Base-by-base conservation (phyloP, 2,113 vertebrate genomes). In the Hippocampus barbouri region DNA sequence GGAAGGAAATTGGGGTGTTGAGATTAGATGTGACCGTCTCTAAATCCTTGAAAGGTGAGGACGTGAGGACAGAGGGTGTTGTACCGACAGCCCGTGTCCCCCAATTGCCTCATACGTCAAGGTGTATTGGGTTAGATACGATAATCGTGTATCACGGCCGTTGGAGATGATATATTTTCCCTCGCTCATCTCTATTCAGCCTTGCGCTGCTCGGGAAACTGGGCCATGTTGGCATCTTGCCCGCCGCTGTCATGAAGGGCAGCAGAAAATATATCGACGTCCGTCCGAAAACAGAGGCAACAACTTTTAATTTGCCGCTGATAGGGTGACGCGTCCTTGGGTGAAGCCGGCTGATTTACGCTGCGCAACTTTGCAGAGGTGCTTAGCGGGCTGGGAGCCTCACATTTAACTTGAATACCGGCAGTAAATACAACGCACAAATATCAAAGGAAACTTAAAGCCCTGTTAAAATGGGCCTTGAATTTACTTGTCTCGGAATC, bases 241-340 rank as follows among this genome's bases (percentile, higher is more conserved):
- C 64, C 23, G 64, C n/a, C 9, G 23, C 64, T 47, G 43, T 66
- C 64, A 66, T 6, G 6, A 65, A 65, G n/a, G 6, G 38, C 62
- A 7, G 41, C 25, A 7, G 43, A 12, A 40, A 66, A 66, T 47
- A 66, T 66, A 66, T 27, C 8, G 64, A 49, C 12, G 43, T 66
- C 41, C n/a, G 63, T 66, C 41, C 41, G 34, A 66, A 45, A 25
- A 47, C 43, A 25, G 64, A 45, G 64, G 64, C 43, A 47, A 45
- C 64, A 27, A 66, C 43, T 66, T 66, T 66, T 66, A 66, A 66
- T 66, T 45, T 66, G 41, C 41, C 8, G 6, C 41, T 66, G 64
- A 66, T 66, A 49, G 43, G 64, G 41, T 66, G 64, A 27, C n/a
- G 43, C 8, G 64, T 66, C 64, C 64, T 66, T 66, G 61, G 61